These are phyloP conservation scores for Origma solitaria DNA, from an alignment of 2,113 vertebrate genomes.

Conservation along the genomic window DNA sequence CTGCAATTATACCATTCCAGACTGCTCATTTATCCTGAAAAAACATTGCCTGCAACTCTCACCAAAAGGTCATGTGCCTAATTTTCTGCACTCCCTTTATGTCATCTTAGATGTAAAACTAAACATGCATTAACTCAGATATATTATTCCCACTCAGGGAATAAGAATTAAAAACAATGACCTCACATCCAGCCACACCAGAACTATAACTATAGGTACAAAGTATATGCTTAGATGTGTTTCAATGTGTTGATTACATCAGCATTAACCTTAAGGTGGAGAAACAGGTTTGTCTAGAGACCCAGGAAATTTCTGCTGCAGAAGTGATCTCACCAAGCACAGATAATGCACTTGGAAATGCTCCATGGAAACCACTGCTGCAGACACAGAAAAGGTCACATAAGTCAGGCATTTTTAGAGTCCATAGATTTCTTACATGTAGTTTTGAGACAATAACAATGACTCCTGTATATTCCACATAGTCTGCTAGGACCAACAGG, in stretches of 20 bases:
- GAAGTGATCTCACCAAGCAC: background rate
- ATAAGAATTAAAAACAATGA: background rate
- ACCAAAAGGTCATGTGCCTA: background rate
- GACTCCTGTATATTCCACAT: background rate
- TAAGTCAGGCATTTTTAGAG: background rate
- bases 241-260: background rate
- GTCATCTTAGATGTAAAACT: background rate
- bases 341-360: background rate
- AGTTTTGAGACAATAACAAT: background rate
- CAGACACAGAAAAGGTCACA: background rate
- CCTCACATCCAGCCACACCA: background rate
- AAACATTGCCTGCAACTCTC: background rate
- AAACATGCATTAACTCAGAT: background rate
- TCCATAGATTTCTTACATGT: background rate
- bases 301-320: background rate
- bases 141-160: background rate
- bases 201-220: background rate
- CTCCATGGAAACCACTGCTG: background rate
- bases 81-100: background rate
- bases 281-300: background rate
- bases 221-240: background rate
- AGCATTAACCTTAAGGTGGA: background rate
- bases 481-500: rapidly evolving
- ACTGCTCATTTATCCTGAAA: background rate
- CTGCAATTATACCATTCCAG: background rate